phyloP scores from a whole-genome alignment of 2,797 vertebrate species.

The Alfaro cultratus region DNA sequence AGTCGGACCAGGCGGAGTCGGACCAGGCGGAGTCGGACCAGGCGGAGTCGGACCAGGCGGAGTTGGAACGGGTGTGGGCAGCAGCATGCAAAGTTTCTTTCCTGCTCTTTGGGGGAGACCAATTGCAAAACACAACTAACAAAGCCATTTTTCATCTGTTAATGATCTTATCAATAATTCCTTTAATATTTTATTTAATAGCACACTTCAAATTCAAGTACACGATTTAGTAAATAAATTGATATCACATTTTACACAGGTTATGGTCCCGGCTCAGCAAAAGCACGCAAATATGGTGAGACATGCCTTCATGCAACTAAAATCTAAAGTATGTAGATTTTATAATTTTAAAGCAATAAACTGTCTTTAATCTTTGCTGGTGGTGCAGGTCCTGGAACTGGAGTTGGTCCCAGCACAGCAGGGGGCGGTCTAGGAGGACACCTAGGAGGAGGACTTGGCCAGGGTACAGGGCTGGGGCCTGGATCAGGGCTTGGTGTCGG shows the following conservation, averaged over 20 bases:
- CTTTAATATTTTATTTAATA: background rate
- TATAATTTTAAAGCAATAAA: background rate
- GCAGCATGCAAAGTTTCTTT: constrained; percentile 10
- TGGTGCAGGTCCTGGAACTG: constrained; percentile 32
- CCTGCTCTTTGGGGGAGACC: background rate
- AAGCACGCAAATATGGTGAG: constrained; percentile 80
- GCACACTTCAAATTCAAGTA: background rate
- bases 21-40: background rate
- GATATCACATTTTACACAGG: constrained; percentile 44
- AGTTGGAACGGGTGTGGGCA: constrained; percentile 14
- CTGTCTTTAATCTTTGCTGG: constrained; percentile 43
- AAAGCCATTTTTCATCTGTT: background rate
- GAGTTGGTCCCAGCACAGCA: constrained; percentile 26
- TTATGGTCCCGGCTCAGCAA: constrained; percentile 70
- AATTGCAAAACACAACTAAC: background rate
- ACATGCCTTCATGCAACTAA: background rate
- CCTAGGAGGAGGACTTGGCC: constrained; percentile 44
- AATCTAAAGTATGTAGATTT: background rate
- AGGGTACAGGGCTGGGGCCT: constrained; percentile 19
- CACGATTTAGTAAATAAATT: background rate
- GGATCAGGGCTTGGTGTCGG: background rate
- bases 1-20: background rate
- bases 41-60: background rate
- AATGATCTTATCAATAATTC: background rate
- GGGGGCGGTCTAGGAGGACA: constrained; percentile 23